Evolutionary conservation across 2,888 invertebrate genomes (phyloP).

Genomic region (Melanophora roralis): DNA sequence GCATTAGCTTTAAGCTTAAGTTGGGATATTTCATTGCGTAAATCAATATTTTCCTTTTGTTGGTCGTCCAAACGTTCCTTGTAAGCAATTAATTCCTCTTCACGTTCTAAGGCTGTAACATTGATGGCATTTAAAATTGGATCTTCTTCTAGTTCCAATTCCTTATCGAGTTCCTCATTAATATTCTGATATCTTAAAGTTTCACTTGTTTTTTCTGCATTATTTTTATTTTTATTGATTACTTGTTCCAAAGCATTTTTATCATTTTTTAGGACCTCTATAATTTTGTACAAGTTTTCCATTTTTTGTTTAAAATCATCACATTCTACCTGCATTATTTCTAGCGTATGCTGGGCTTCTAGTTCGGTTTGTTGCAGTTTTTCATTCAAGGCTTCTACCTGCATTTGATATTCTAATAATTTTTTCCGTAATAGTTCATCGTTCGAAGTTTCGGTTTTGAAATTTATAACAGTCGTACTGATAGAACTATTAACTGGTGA

Average conservation of each 20-base stretch:
- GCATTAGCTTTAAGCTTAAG: constrained; percentile 66
- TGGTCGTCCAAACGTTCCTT: constrained; percentile 75
- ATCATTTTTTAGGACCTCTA: constrained; percentile 66
- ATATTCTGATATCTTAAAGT: not conserved
- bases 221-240: constrained; percentile 48
- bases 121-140: constrained; percentile 68
- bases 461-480: constrained; percentile 16
- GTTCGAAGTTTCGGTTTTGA: not conserved
- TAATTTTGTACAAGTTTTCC: constrained; percentile 63
- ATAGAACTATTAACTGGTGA: constrained; percentile 34
- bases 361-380: constrained; percentile 61
- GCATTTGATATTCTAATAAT: constrained; percentile 54
- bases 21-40: constrained; percentile 72
- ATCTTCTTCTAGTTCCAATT: constrained; percentile 47
- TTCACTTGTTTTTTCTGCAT: not conserved
- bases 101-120: constrained; percentile 70
- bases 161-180: constrained; percentile 6
- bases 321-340: constrained; percentile 73
- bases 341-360: constrained; percentile 66
- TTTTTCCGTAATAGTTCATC: constrained; percentile 18
- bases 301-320: constrained; percentile 68
- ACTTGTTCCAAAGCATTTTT: constrained; percentile 66
- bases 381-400: constrained; percentile 59
- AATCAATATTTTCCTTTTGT: constrained; percentile 71
- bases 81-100: constrained; percentile 76